Evolutionary conservation across 2,797 vertebrate genomes (phyloP).

Genomic region (Crocodylus rhombifer): DNA sequence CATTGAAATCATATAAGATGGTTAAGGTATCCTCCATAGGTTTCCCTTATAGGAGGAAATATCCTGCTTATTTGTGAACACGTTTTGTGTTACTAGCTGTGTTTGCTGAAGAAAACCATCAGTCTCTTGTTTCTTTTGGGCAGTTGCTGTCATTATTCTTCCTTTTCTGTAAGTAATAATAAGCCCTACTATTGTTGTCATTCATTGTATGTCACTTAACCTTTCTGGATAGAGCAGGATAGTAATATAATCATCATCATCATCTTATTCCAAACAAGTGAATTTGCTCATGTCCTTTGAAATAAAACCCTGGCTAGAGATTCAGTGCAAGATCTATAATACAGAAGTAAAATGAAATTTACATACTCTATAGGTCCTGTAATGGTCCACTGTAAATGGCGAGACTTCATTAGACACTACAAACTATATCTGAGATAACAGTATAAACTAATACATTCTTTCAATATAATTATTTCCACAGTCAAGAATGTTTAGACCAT

Average conservation of each 20-base stretch:
- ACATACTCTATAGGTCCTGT: neutral
- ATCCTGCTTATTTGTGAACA: no score
- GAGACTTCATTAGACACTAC: neutral
- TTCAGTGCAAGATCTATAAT: neutral
- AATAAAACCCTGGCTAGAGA: neutral
- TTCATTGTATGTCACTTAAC: no score
- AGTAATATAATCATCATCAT: no score
- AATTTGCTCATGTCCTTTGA: neutral
- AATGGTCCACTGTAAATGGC: neutral
- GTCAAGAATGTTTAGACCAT: conserved; percentile 33
- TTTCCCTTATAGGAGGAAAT: no score
- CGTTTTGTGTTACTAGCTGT: neutral
- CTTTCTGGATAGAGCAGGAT: no score
- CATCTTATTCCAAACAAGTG: neutral
- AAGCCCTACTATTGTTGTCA: neutral
- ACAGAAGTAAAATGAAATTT: neutral
- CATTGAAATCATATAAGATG: no score
- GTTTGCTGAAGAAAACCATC: neutral
- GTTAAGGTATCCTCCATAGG: no score
- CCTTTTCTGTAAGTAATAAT: neutral
- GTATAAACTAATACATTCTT: neutral
- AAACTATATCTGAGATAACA: neutral
- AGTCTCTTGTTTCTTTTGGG: neutral
- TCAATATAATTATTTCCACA: conserved; percentile 36
- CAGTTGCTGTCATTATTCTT: neutral